phyloP scores from a whole-genome alignment of 2,113 vertebrate species.

The Notarius quadriscutis region DNA sequence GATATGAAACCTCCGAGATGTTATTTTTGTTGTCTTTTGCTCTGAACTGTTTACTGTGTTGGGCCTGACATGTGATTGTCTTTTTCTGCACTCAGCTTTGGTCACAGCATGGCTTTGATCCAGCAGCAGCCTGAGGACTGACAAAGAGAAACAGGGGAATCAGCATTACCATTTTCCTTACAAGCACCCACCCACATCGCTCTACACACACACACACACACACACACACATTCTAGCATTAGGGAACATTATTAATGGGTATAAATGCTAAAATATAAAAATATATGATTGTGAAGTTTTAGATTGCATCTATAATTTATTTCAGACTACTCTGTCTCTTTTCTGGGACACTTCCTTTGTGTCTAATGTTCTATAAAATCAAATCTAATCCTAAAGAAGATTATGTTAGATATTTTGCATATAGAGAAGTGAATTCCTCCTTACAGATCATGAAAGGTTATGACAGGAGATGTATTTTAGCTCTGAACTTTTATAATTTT shows the following conservation, averaged over 20 bases:
- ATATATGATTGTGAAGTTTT: neutral
- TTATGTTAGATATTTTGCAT: neutral
- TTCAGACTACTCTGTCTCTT: neutral
- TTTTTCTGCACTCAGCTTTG: constrained; percentile 8
- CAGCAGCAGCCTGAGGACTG: constrained; percentile 20
- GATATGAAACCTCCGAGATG: constrained; percentile 4
- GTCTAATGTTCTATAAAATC: constrained; percentile 4
- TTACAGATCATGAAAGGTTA: neutral
- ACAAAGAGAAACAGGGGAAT: neutral
- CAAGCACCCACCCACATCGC: constrained; percentile 19
- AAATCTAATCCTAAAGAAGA: neutral
- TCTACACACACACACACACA: neutral
- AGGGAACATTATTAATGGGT: neutral
- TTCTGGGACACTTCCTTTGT: neutral
- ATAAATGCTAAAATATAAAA: neutral
- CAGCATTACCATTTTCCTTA: constrained; percentile 20
- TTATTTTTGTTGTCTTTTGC: neutral
- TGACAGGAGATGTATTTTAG: neutral
- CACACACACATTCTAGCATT: neutral
- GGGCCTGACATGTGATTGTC: neutral
- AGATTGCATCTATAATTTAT: neutral
- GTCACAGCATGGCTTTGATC: constrained; percentile 18
- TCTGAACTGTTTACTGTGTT: constrained; percentile 24
- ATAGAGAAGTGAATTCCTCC: neutral
- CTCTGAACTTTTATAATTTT: neutral